These are phyloP conservation scores for Dipus sagitta DNA, from an alignment of 2,797 vertebrate species.

Conservation along the genomic window DNA sequence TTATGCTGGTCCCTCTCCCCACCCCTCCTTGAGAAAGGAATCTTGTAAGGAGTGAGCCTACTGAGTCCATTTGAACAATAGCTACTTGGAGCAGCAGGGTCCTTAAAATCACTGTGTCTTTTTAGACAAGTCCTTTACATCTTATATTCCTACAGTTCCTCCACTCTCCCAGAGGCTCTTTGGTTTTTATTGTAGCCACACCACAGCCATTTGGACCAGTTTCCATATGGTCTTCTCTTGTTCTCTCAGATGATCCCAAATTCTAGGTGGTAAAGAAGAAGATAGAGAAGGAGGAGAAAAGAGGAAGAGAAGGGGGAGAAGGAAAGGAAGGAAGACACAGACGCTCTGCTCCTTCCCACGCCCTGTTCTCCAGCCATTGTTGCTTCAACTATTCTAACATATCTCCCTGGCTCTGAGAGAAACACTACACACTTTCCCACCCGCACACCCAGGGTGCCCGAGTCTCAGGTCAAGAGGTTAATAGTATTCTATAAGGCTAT, in stretches of 20 bases:
- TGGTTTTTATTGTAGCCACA: not conserved
- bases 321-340: not conserved
- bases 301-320: too few relatives aligned
- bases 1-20: not conserved
- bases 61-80: not conserved
- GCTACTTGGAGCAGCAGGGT: not conserved
- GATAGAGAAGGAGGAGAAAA: not conserved
- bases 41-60: not conserved
- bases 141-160: not conserved
- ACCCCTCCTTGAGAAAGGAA: not conserved
- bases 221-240: not conserved
- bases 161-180: not conserved
- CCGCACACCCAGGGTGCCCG: not conserved
- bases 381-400: not conserved
- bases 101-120: not conserved
- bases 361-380: not conserved
- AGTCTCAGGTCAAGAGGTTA: conserved; percentile 19
- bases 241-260: not conserved
- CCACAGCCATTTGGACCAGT: not conserved
- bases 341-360: not conserved
- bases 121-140: not conserved
- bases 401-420: not conserved
- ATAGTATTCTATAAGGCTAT: not conserved
- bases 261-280: not conserved
- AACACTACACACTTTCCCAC: not conserved